phyloP scores from a whole-genome alignment of 2,797 vertebrate genomes.

The Sebastes steindachneri region DNA sequence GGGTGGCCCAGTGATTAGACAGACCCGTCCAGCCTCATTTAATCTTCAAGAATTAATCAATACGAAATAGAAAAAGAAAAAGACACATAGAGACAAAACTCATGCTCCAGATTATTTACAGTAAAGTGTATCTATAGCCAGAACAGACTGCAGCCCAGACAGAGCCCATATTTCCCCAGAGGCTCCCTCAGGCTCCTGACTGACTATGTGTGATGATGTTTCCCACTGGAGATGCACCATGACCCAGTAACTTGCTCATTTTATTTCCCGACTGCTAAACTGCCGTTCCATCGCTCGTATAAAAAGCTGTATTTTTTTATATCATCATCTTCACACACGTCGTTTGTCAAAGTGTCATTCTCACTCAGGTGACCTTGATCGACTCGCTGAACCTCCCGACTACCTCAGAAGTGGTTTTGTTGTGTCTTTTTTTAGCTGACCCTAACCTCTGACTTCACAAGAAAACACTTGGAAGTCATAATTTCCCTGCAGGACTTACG shows the following conservation, averaged over 20 bases:
- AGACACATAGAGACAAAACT: not conserved
- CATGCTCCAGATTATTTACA: constrained; percentile 11
- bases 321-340: not conserved
- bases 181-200: constrained; percentile 5
- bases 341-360: not conserved
- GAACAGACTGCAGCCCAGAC: constrained; percentile 9
- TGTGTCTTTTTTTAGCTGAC: not conserved
- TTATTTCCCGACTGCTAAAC: not conserved
- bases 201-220: constrained; percentile 16
- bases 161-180: constrained; percentile 34
- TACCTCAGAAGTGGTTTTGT: not conserved
- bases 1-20: constrained; percentile 15
- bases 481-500: not conserved
- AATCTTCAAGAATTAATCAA: constrained; percentile 1
- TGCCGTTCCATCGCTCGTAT: not conserved
- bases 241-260: constrained; percentile 21
- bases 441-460: not conserved
- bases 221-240: constrained; percentile 22
- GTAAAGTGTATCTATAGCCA: not conserved
- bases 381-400: not conserved
- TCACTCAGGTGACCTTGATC: not conserved
- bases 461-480: not conserved
- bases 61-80: not conserved
- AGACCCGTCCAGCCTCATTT: not conserved
- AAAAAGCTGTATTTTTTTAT: not conserved